Conservation (phyloP, 2,888 invertebrate species). For the Podotricha telesiphe region DNA sequence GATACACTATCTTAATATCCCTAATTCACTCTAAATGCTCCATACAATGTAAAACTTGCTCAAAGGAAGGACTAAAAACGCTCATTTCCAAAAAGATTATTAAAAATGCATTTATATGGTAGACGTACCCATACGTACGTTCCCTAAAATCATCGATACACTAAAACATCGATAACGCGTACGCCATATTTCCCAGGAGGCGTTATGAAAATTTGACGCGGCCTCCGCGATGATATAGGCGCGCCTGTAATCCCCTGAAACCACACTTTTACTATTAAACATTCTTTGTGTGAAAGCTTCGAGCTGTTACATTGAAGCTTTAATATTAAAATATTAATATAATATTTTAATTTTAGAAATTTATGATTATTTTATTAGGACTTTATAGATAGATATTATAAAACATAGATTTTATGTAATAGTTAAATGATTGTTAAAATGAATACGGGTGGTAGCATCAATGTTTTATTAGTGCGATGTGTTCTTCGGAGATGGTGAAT, state of each 20-base stretch:
- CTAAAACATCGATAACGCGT: slow-evolving; percentile 52
- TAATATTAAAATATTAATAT: slow-evolving; percentile 13
- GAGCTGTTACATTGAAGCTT: slow-evolving; percentile 7
- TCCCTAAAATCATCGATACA: slow-evolving; percentile 72
- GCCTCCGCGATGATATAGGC: slow-evolving; percentile 51
- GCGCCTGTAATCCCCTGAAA: slow-evolving; percentile 16
- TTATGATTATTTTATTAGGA: too few species aligned
- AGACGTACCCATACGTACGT: too few species aligned
- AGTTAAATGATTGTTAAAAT: too few species aligned
- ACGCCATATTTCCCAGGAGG: slow-evolving; percentile 71
- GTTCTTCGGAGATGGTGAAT: too few species aligned
- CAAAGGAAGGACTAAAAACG: neutral
- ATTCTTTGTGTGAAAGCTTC: slow-evolving; percentile 25
- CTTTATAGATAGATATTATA: too few species aligned
- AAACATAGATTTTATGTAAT: too few species aligned
- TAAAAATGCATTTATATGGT: slow-evolving; percentile 17
- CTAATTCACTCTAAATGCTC: neutral
- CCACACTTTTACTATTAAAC: slow-evolving; percentile 21
- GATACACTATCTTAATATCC: too few species aligned
- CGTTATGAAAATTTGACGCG: slow-evolving; percentile 68
- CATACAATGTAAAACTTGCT: neutral
- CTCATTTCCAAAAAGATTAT: neutral
- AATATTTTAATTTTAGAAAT: neutral
- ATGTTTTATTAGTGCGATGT: too few species aligned
- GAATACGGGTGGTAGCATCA: too few species aligned